Evolutionary conservation across 2,797 vertebrate genomes (phyloP).

Genomic region (Prunella strophiata): DNA sequence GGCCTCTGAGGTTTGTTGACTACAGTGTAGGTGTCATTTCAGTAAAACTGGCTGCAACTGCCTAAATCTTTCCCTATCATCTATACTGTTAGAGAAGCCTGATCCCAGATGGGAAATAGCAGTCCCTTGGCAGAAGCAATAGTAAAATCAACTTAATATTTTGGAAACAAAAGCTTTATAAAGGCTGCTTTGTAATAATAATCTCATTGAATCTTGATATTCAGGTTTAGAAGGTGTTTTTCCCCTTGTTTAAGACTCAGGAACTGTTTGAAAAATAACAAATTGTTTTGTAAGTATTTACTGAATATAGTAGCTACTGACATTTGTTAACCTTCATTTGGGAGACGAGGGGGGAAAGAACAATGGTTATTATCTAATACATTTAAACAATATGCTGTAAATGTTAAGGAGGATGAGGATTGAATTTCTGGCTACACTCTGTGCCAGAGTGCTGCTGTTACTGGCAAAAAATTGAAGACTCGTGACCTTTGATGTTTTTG

Average conservation of each 20-base stretch:
- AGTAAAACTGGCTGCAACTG: neutral
- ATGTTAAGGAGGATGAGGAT: neutral
- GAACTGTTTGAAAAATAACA: neutral
- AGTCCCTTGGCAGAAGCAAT: neutral
- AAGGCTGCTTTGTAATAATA: neutral
- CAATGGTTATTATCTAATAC: neutral
- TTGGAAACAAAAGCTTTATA: neutral
- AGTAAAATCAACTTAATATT: neutral
- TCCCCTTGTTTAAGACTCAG: neutral
- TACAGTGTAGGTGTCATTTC: neutral
- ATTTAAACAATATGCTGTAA: neutral
- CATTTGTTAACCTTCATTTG: neutral
- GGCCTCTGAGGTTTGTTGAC: neutral
- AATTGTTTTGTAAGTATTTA: neutral
- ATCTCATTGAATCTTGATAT: neutral
- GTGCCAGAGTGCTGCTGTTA: neutral
- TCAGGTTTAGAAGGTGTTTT: neutral
- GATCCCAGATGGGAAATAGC: neutral
- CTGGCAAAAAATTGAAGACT: neutral
- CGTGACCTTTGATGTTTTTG: neutral
- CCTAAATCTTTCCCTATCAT: neutral
- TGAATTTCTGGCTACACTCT: neutral
- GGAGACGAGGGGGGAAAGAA: neutral
- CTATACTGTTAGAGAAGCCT: neutral
- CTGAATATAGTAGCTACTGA: neutral